Percentiles rank a stretch among this genome's conserved stretches.
Evolutionary conservation across 1,140 invertebrate genomes (phyloP).

Genomic region (Physella acuta): DNA sequence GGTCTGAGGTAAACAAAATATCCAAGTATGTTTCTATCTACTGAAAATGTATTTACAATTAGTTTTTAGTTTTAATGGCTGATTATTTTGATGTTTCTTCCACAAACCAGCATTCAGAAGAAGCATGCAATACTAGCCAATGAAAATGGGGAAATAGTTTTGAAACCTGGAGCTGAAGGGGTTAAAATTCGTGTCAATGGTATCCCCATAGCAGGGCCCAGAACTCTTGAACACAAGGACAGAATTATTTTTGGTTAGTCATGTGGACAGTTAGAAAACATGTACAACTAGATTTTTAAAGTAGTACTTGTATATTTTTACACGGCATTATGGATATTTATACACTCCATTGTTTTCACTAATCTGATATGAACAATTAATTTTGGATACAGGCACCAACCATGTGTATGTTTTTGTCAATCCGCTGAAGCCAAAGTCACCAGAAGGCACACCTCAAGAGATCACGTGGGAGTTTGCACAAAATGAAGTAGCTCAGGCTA

Average conservation of each 20-base stretch:
- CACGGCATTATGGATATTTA: too few species aligned
- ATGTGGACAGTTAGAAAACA: not conserved
- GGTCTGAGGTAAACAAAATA: slow-evolving; percentile 54
- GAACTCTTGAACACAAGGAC: slow-evolving; percentile 54
- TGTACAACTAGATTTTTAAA: not conserved
- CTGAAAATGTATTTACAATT: too few species aligned
- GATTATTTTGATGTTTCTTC: not conserved
- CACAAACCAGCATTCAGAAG: slow-evolving; percentile 52
- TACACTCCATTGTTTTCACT: too few species aligned
- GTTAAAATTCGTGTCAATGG: slow-evolving; percentile 60
- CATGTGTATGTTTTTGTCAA: slow-evolving; percentile 60
- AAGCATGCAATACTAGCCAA: slow-evolving; percentile 52
- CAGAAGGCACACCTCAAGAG: slow-evolving; percentile 43
- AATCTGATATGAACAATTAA: too few species aligned
- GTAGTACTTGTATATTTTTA: too few species aligned
- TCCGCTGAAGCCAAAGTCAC: slow-evolving; percentile 39
- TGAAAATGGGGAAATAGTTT: slow-evolving; percentile 43
- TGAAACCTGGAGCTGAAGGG: slow-evolving; percentile 47
- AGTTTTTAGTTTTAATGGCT: too few species aligned
- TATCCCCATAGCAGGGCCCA: slow-evolving; percentile 45
- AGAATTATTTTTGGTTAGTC: slow-evolving; percentile 59
- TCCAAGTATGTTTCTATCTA: too few species aligned
- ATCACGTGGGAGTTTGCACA: slow-evolving; percentile 61
- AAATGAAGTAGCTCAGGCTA: slow-evolving; percentile 61
- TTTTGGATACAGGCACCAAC: slow-evolving; percentile 51